These are phyloP conservation scores for Perithous albicinctus DNA, from an alignment of 2,888 invertebrate species.

Conservation along the genomic window DNA sequence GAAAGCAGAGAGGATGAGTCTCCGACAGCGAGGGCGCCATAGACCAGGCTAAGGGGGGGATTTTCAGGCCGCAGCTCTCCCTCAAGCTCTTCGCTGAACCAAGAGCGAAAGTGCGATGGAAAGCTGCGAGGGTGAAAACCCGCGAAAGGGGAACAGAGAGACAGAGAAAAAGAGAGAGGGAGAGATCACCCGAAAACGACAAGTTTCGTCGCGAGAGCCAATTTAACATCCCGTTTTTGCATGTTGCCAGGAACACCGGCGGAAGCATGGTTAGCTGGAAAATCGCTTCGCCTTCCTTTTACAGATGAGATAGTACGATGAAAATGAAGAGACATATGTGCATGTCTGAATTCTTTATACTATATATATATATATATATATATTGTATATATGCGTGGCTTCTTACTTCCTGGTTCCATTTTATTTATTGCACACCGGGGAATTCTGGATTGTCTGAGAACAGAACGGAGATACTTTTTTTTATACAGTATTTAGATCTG, in stretches of 20 bases:
- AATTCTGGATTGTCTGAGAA: not conserved
- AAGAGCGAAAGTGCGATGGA: slow-evolving; percentile 52
- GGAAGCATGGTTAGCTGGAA: slow-evolving; percentile 33
- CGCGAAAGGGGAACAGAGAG: slow-evolving; percentile 55
- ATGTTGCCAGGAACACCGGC: slow-evolving; percentile 53
- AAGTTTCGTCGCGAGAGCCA: slow-evolving; percentile 66
- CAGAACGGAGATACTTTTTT: not conserved
- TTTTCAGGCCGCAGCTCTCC: slow-evolving; percentile 7
- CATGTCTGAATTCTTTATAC: slow-evolving; percentile 19
- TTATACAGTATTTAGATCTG: not conserved
- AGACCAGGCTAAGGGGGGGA: slow-evolving; percentile 20
- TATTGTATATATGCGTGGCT: not conserved
- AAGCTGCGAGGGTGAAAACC: slow-evolving; percentile 41
- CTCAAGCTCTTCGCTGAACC: slow-evolving; percentile 32
- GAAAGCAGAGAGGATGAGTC: slow-evolving; percentile 32
- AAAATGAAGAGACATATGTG: slow-evolving; percentile 21
- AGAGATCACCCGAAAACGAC: slow-evolving; percentile 52
- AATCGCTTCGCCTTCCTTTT: slow-evolving; percentile 43
- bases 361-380: no score
- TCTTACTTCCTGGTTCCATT: not conserved
- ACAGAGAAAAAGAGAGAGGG: no score
- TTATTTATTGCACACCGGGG: slow-evolving; percentile 13
- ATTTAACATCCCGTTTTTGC: slow-evolving; percentile 66
- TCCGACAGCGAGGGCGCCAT: slow-evolving; percentile 41
- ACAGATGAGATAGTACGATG: slow-evolving; percentile 13